Base-by-base conservation (phyloP, 2,797 vertebrate species). In the Malurus leucopterus region DNA sequence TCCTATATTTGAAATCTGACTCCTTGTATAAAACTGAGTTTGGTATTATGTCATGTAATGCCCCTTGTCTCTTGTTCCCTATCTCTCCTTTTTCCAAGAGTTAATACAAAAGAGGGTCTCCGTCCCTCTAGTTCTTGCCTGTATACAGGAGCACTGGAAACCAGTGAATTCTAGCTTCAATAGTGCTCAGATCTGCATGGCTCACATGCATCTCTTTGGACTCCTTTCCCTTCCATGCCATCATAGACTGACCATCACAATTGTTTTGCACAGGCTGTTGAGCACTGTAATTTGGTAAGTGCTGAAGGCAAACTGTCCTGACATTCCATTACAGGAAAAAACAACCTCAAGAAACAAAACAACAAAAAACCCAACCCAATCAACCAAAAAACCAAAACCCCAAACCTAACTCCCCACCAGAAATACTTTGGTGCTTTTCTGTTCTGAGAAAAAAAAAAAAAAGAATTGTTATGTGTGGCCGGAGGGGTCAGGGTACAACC, bases 231-330 rank as follows among this genome's bases (percentile, higher is more conserved):
- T 30, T 15, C 23, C 40, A 3, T 10, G 61, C 20, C 23, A 2
- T 23, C 2, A 0, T 15, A 41, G 70, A 30, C 14, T 23, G 79
- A 15, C n/a, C 12, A 13, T 63, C 0, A 1, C 11, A 13, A 3
- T 1, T 44, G 57, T 57, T 43, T 36, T 18, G 47, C 15, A 13
- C 30, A 41, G 67, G 15, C 36, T 69, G 13, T 23, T 1, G 6
- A 69, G 63, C 22, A 0, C 59, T 62, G 26, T 54, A 13, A 14
- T 68, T 38, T 64, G 43, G 27, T 27, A 47, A 43, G 13, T 62
- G 71, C 51, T 54, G 55, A 54, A 43, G 54, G 81, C n/a, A 24
- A 15, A 15, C 22, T 58, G 69, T 73, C n/a, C 47, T 58, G 43
- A 61, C 5, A 9, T 72, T 47, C 17, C 24, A 19, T 57, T 78